Evolutionary conservation across 92 coral and sea anemone species (phyloP).

Genomic region (Paragorgia papillata): DNA sequence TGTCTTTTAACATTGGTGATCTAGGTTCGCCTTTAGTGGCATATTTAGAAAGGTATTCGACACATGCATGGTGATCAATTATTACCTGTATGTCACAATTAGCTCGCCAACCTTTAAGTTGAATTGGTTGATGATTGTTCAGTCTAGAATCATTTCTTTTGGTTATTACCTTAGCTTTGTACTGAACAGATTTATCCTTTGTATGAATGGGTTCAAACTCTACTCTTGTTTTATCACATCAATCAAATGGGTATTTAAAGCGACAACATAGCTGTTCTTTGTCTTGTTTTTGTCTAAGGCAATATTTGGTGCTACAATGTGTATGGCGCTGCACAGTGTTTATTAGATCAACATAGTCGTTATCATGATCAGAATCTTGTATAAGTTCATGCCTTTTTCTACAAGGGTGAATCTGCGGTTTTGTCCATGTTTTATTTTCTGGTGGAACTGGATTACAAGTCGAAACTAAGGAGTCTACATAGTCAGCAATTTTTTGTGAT

Average conservation of each 20-base stretch:
- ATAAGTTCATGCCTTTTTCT: slow-evolving; percentile 46
- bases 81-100: slow-evolving; percentile 58
- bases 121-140: slow-evolving; percentile 52
- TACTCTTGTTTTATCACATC: too few relatives aligned
- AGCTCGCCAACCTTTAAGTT: slow-evolving; percentile 60
- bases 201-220: too few relatives aligned
- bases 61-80: slow-evolving; percentile 61
- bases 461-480: slow-evolving; percentile 54
- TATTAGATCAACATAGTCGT: slow-evolving; percentile 52
- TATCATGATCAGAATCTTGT: slow-evolving; percentile 33
- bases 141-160: slow-evolving; percentile 63
- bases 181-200: slow-evolving; percentile 49
- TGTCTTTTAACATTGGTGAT: slow-evolving; percentile 45
- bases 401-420: slow-evolving; percentile 63
- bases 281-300: slow-evolving; percentile 47
- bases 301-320: slow-evolving; percentile 59
- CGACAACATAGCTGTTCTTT: slow-evolving; percentile 12
- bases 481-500: slow-evolving; percentile 48
- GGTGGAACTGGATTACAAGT: slow-evolving; percentile 59
- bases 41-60: slow-evolving; percentile 65
- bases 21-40: too few relatives aligned
- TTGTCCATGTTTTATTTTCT: slow-evolving; percentile 52
- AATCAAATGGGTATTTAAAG: slow-evolving; percentile 21
- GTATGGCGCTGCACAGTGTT: slow-evolving; percentile 66
- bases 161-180: slow-evolving; percentile 64